Evolutionary conservation across 2,888 invertebrate genomes (phyloP).

Genomic region (Adelphocoris suturalis): DNA sequence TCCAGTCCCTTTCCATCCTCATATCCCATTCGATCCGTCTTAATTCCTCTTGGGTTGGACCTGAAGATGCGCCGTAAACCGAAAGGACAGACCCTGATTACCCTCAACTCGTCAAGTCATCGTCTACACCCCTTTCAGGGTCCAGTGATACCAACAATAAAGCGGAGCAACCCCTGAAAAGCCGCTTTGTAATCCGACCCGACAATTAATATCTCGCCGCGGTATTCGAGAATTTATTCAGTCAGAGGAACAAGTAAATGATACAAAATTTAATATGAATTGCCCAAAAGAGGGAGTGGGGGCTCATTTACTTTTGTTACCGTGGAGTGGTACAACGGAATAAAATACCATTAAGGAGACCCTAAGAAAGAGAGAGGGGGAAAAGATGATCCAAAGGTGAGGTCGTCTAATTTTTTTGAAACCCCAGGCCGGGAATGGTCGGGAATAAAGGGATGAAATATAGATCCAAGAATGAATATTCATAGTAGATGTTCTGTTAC

Average conservation of each 20-base stretch:
- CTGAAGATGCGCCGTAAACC: neutral
- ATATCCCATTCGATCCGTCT: neutral
- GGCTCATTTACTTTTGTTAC: conserved; percentile 56
- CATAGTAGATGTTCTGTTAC: conserved; percentile 55
- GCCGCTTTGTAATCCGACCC: conserved; percentile 51
- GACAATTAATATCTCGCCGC: conserved; percentile 52
- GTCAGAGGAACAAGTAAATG: conserved; percentile 56
- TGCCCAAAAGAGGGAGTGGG: neutral
- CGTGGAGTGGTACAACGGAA: conserved; percentile 1
- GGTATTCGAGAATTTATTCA: conserved; percentile 55
- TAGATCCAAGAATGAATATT: conserved; percentile 63
- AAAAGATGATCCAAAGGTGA: conserved; percentile 64
- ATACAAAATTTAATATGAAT: conserved; percentile 52
- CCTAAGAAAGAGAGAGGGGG: neutral
- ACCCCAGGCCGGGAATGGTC: conserved; percentile 26
- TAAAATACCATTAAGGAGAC: conserved; percentile 39
- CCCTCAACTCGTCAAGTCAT: neutral
- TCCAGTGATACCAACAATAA: conserved; percentile 41
- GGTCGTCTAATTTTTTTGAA: conserved; percentile 51
- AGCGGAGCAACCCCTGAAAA: neutral
- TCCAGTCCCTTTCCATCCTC: neutral
- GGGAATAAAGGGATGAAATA: conserved; percentile 69
- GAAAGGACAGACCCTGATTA: neutral
- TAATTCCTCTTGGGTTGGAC: neutral
- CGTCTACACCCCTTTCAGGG: neutral